These are phyloP conservation scores for Neoseiulus cucumeris DNA, from an alignment of 1,140 invertebrate species.

Conservation along the genomic window DNA sequence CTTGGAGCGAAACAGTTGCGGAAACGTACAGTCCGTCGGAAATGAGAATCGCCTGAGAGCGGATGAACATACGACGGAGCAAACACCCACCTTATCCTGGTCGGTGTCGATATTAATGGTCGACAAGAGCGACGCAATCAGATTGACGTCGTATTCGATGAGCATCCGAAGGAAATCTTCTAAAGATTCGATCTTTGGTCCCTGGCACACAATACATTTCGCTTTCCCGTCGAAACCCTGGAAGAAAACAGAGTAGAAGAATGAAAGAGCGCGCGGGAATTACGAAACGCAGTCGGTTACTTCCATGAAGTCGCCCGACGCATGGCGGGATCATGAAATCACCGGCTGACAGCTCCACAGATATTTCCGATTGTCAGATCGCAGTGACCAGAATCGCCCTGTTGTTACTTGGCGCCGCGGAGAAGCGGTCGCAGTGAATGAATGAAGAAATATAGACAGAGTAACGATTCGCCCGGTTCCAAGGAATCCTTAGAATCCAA, in stretches of 20 bases:
- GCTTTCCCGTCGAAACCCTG: not conserved
- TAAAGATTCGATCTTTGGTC: not conserved
- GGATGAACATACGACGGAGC: not conserved
- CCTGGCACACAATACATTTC: not conserved
- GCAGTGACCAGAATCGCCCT: not conserved
- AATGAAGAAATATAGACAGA: not conserved
- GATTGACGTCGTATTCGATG: not conserved
- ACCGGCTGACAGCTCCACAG: not conserved
- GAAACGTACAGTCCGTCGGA: too few species aligned
- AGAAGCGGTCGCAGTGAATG: not conserved
- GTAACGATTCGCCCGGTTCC: not conserved
- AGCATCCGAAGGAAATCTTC: conserved; percentile 4
- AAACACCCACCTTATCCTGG: not conserved
- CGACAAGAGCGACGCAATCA: not conserved
- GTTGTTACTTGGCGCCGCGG: not conserved
- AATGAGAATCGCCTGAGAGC: too few species aligned
- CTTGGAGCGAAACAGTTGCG: too few species aligned
- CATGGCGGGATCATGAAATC: not conserved
- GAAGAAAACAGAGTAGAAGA: not conserved
- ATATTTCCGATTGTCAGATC: not conserved
- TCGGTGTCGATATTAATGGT: not conserved
- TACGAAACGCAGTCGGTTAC: not conserved
- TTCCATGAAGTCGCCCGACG: not conserved
- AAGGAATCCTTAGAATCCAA: not conserved
- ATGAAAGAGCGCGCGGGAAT: not conserved